Evolutionary conservation across 2,888 invertebrate species (phyloP).

Genomic region (Troides helena): DNA sequence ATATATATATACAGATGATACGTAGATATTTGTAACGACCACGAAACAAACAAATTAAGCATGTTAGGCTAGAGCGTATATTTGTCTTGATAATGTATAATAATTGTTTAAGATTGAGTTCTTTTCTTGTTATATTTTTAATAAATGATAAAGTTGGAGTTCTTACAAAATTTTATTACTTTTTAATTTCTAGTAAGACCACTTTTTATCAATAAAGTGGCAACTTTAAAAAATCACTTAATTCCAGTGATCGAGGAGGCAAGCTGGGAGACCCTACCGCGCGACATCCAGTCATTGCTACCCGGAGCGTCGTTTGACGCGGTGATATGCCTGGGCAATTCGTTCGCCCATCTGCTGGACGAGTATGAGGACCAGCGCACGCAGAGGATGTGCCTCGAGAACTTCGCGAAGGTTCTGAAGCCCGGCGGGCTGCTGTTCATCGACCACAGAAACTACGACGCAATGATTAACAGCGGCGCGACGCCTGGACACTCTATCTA

Average conservation of each 20-base stretch:
- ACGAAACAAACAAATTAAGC: no score
- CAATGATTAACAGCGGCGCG: conserved; percentile 86
- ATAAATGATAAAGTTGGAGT: no score
- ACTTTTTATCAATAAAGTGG: no score
- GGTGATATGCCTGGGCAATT: conserved; percentile 93
- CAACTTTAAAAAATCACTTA: no score
- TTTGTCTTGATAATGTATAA: no score
- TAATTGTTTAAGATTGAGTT: no score
- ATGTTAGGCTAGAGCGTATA: no score
- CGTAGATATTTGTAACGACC: no score
- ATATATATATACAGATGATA: no score
- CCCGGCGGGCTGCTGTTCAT: conserved; percentile 92
- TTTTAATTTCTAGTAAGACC: no score
- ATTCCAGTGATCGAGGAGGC: conserved; percentile 92
- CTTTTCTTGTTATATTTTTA: no score
- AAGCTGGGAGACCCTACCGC: conserved; percentile 90
- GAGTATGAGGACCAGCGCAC: conserved; percentile 88
- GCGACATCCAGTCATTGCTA: conserved; percentile 83
- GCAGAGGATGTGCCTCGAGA: conserved; percentile 87
- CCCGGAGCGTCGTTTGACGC: conserved; percentile 89
- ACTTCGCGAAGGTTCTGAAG: conserved; percentile 90
- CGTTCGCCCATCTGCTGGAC: conserved; percentile 93
- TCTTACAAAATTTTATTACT: no score
- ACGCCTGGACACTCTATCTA: conserved; percentile 92
- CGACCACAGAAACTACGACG: conserved; percentile 94